Evolutionary conservation across 2,113 vertebrate genomes (phyloP).

Genomic region (Phaethornis superciliosus): DNA sequence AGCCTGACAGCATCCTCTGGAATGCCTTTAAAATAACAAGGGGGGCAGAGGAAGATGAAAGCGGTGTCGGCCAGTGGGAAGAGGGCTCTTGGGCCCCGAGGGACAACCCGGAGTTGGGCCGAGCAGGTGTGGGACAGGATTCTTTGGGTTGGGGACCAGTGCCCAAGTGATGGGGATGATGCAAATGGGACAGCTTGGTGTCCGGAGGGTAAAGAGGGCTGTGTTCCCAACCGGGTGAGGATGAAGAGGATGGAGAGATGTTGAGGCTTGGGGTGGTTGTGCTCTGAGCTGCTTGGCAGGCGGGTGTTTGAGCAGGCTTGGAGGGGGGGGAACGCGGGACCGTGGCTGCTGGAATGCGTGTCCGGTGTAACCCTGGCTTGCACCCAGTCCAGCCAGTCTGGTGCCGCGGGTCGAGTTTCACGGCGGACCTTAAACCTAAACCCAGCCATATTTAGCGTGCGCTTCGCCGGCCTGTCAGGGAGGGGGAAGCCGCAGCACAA

Average conservation of each 20-base stretch:
- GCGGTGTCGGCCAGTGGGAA: background rate
- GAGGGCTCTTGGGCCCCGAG: background rate
- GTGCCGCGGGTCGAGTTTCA: constrained; percentile 90
- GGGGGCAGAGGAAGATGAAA: constrained; percentile 44
- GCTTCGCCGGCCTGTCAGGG: constrained; percentile 47
- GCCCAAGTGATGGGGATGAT: rapidly evolving
- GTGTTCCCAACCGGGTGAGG: background rate
- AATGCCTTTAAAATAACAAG: constrained; percentile 67
- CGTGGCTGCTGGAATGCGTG: constrained; percentile 72
- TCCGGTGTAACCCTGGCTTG: constrained; percentile 76
- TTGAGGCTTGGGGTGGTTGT: background rate
- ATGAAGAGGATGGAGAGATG: background rate
- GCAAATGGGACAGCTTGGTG: background rate
- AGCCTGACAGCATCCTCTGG: constrained; percentile 61
- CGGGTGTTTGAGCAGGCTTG: background rate
- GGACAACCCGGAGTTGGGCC: background rate
- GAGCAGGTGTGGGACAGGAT: background rate
- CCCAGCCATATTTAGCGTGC: constrained; percentile 88
- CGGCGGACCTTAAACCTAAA: constrained; percentile 76
- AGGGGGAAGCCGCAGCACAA: constrained; percentile 63
- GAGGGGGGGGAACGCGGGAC: background rate
- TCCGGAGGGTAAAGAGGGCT: background rate
- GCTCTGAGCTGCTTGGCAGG: background rate
- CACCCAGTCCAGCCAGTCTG: constrained; percentile 88
- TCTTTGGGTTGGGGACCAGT: rapidly evolving